Base-by-base conservation (phyloP, 1,140 invertebrate species). In the Platyura marginata region DNA sequence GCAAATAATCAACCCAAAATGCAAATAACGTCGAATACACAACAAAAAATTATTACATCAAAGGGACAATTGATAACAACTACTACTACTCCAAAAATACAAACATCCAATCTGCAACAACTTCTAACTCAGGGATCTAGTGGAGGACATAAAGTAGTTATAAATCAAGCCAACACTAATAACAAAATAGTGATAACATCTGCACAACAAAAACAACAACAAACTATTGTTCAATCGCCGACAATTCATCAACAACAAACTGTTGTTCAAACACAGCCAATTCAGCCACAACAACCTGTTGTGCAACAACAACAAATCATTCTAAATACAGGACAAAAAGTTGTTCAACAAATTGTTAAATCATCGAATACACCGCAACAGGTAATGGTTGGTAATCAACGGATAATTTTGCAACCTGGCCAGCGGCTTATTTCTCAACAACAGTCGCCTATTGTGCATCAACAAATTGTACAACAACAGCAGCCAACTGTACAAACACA, bases 321-420 rank as follows among this genome's bases (percentile, higher is more conserved):
- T 5, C 53, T 61, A 44, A 54, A 52, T 11, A 44, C 57, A 5
- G 35, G 53, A 8, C 58, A 58, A 47, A 61, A 58, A 35, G 54
- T 55, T 18, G 57, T 61, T 40, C 59, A 57, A 45, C 56, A 59
- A 46, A 57, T 59, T 44, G 57, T 61, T 5, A 60, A 61, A 47
- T 59, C 57, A 0, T 57, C 58, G 23, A 61, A 60, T 48, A 52
- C 56, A 13, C 58, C 58, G n/a, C 58, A 61, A 40, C 58, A 61
- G 37, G 57, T 61, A 44, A 49, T 61, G 3, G 48, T 60, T 40
- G 57, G 56, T 15, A 56, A 56, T 1, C 58, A 60, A 34, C 48
- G 58, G 9, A 59, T 61, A 5, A 55, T 61, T 25, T 29, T 61
- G 5, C 60, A 56, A 47, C 58, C 58, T 5, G 58, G 58, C 2